Percentiles rank a stretch among this genome's conserved stretches.
Evolutionary conservation across 1,140 invertebrate species (phyloP).

Genomic region (Bathynomus jamesi): DNA sequence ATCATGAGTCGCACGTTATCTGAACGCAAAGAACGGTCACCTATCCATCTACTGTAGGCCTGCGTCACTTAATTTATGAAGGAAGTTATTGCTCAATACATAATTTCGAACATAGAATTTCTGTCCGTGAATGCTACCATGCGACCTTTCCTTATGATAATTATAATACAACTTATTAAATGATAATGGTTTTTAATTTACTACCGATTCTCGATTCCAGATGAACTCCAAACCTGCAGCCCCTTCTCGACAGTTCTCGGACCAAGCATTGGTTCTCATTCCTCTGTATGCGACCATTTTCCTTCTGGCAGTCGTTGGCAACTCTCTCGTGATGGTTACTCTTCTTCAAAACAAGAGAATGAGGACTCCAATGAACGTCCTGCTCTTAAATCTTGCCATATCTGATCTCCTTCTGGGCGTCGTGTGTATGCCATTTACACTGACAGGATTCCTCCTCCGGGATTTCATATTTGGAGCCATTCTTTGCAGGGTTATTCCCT

Average conservation of each 20-base stretch:
- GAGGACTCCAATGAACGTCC: conserved; percentile 79
- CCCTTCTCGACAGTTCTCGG: not conserved
- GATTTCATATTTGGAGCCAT: conserved; percentile 72
- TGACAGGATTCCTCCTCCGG: conserved; percentile 67
- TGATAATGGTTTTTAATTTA: no score
- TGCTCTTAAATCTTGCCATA: conserved; percentile 69
- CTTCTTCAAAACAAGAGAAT: conserved; percentile 72
- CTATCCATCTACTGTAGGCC: no score
- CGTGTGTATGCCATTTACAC: conserved; percentile 77
- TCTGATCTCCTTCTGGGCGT: conserved; percentile 73
- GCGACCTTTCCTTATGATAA: no score
- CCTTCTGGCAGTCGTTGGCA: conserved; percentile 65
- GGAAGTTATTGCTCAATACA: no score
- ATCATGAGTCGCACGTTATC: no score
- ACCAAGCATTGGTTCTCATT: conserved; percentile 44
- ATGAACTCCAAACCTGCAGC: no score
- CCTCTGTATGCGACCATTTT: conserved; percentile 68
- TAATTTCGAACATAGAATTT: no score
- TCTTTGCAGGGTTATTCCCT: conserved; percentile 74
- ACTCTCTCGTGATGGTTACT: conserved; percentile 68
- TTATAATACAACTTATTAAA: no score
- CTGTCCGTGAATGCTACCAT: no score
- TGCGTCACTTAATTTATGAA: no score
- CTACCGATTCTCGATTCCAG: no score
- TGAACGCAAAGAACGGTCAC: no score